Evolutionary conservation across 2,113 vertebrate species (phyloP).

Genomic region (Glareola pratincola): DNA sequence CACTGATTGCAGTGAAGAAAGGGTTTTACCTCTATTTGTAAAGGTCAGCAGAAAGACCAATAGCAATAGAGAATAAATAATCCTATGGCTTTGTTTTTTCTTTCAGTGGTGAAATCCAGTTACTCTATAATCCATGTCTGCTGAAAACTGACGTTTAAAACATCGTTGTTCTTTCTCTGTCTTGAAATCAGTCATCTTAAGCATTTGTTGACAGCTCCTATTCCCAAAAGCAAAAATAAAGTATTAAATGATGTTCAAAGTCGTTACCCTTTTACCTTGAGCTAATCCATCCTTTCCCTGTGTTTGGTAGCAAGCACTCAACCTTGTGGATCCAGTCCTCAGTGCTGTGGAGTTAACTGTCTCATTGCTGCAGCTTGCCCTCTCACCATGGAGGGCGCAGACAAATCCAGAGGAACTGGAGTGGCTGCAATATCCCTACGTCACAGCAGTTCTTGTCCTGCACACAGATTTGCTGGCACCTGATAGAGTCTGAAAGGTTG

Average conservation of each 20-base stretch:
- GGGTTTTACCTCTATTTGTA: neutral
- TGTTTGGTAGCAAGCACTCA: neutral
- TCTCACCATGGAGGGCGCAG: neutral
- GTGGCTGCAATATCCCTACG: neutral
- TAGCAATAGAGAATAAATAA: neutral
- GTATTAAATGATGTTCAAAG: neutral
- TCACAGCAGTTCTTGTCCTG: neutral
- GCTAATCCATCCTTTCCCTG: neutral
- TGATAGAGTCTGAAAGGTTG: neutral
- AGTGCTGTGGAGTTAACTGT: neutral
- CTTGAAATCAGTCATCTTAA: constrained; percentile 13
- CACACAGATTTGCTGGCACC: neutral
- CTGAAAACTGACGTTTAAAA: constrained; percentile 14
- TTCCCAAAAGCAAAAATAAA: neutral
- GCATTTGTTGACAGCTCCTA: neutral
- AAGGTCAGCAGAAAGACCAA: constrained; percentile 18
- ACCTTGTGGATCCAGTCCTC: neutral
- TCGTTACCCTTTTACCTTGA: neutral
- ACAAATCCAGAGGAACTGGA: neutral
- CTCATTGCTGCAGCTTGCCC: neutral
- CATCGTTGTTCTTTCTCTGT: neutral
- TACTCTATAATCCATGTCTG: neutral
- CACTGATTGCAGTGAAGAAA: neutral
- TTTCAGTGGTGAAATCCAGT: constrained; percentile 7
- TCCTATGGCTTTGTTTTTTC: neutral